A percentile compares a stretch with the other conserved stretches of the same genome.
Evolutionary conservation across 2,113 vertebrate species (phyloP).

Genomic region (Todiramphus saurophagus): DNA sequence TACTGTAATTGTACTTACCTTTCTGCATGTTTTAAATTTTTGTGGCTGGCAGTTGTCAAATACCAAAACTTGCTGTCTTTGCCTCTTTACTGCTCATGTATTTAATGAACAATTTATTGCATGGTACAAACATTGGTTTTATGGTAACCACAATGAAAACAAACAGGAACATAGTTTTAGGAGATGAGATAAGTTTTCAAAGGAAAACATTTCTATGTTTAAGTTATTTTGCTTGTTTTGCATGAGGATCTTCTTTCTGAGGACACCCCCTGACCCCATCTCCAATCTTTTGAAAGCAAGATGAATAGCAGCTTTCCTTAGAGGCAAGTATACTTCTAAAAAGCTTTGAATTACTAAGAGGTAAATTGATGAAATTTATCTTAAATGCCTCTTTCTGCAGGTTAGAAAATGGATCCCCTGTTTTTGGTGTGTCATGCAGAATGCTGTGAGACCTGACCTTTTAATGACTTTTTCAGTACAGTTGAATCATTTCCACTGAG

Average conservation of each 20-base stretch:
- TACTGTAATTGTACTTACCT: neutral
- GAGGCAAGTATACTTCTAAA: neutral
- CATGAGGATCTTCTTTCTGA: neutral
- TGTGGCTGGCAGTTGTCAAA: neutral
- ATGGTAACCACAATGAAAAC: neutral
- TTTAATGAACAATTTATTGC: neutral
- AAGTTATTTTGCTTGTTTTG: neutral
- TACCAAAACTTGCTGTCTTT: neutral
- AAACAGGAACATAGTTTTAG: neutral
- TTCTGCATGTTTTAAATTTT: neutral
- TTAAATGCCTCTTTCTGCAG: neutral
- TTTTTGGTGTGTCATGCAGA: neutral
- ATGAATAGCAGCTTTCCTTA: neutral
- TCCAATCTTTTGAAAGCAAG: neutral
- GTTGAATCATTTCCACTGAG: neutral
- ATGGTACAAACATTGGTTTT: neutral
- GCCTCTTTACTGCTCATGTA: neutral
- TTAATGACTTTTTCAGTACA: neutral
- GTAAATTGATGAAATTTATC: neutral
- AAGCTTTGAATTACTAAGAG: neutral
- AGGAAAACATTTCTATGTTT: neutral
- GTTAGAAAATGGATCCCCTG: neutral
- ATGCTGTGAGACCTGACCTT: neutral
- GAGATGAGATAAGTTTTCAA: neutral
- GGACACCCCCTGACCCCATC: fast-evolving